A percentile compares a stretch with the other conserved stretches of the same genome.
Evolutionary conservation across 2,113 vertebrate genomes (phyloP).

Genomic region (Rhinolophus ferrumequinum): DNA sequence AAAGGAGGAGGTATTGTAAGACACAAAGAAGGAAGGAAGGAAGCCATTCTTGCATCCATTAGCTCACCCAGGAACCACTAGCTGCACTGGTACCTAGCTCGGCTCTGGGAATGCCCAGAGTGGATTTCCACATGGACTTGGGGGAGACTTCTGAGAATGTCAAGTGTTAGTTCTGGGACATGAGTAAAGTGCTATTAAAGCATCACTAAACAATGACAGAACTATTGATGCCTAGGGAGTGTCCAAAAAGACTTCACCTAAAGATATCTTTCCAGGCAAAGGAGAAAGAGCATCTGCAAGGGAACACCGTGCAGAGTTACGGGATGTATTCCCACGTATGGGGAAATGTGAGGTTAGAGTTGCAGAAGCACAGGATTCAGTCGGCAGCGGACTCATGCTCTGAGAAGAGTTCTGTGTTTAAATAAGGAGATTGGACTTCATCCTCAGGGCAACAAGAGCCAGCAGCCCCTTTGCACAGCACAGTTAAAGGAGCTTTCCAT

Average conservation of each 20-base stretch:
- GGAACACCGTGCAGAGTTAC: not conserved
- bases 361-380: not conserved
- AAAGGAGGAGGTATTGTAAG: not conserved
- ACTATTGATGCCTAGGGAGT: not conserved
- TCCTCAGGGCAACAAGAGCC: not conserved
- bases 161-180: not conserved
- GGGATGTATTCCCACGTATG: rapidly evolving
- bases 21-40: not conserved
- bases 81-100: not conserved
- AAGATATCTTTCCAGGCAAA: not conserved
- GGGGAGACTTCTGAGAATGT: not conserved
- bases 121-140: not conserved
- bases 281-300: not conserved
- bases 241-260: not conserved
- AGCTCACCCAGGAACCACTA: rapidly evolving
- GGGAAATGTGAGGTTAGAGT: not conserved
- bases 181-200: not conserved
- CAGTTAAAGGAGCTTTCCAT: not conserved
- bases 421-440: not conserved
- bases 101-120: not conserved
- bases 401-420: not conserved
- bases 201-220: not conserved
- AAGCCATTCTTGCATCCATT: not conserved
- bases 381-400: not conserved
- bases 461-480: not conserved